These are phyloP conservation scores for Turritopsis dohrnii DNA, from an alignment of 30 jellyfish, hydroid and myxozoan species.

Conservation along the genomic window DNA sequence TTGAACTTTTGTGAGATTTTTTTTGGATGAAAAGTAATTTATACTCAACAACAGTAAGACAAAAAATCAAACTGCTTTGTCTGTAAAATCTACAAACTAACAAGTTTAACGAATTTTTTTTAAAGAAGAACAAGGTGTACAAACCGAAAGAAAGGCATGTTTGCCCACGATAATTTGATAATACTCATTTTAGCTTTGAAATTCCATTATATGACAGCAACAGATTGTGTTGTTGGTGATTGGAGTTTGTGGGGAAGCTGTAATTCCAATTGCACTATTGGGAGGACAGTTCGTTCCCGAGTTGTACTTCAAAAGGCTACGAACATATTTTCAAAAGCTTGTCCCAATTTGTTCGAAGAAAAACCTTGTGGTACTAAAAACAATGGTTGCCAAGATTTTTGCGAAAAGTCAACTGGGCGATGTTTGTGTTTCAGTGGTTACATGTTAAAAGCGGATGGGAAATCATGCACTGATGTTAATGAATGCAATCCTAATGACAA, in stretches of 20 bases:
- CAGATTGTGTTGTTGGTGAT: slow-evolving; percentile 7
- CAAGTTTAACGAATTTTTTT: neutral
- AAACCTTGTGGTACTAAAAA: slow-evolving; percentile 43
- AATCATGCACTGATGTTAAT: slow-evolving; percentile 43
- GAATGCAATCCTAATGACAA: slow-evolving; percentile 60
- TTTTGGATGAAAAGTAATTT: neutral
- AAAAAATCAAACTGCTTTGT: neutral
- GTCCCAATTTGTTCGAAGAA: slow-evolving; percentile 33
- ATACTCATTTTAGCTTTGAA: neutral
- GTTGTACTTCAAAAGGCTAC: neutral
- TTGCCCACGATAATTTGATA: neutral
- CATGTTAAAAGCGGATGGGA: slow-evolving; percentile 37
- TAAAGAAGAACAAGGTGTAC: neutral
- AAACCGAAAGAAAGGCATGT: neutral
- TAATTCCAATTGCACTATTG: neutral
- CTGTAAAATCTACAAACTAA: neutral
- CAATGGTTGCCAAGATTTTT: slow-evolving; percentile 50
- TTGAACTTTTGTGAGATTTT: neutral
- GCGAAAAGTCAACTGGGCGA: slow-evolving; percentile 28
- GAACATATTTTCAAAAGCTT: neutral
- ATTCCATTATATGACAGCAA: neutral
- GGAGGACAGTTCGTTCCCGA: neutral
- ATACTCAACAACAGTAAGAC: neutral
- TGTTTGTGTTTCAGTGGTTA: slow-evolving; percentile 48
- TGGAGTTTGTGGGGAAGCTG: slow-evolving; percentile 12